Evolutionary conservation across 1,140 invertebrate genomes (phyloP).

Genomic region (Musca vetustissima): DNA sequence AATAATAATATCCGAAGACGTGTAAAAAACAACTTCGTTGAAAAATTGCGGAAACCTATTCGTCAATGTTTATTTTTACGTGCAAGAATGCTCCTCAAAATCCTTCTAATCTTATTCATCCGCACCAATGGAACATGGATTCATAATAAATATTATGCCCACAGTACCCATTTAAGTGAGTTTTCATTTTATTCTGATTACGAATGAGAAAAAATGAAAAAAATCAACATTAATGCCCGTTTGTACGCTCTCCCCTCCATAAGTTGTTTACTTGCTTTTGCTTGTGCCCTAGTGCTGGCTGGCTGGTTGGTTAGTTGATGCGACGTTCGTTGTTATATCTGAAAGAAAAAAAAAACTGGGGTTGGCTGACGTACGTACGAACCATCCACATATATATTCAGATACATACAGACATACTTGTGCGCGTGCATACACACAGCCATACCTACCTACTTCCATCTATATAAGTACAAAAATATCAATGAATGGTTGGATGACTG

Average conservation of each 20-base stretch:
- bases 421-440: background rate
- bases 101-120: too few relatives aligned
- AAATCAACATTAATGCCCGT: slow-evolving; percentile 19
- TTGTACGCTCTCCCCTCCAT: slow-evolving; percentile 14
- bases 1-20: too few relatives aligned
- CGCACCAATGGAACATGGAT: too few relatives aligned
- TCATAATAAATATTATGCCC: background rate
- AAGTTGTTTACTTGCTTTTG: slow-evolving; percentile 14
- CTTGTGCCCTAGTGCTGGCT: background rate
- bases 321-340: slow-evolving; percentile 13
- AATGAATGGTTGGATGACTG: slow-evolving; percentile 6
- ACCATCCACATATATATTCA: background rate
- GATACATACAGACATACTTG: background rate
- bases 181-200: slow-evolving; percentile 23
- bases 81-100: too few relatives aligned
- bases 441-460: background rate
- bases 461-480: slow-evolving; percentile 3
- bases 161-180: slow-evolving; percentile 14
- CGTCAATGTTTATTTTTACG: too few relatives aligned
- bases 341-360: slow-evolving; percentile 16
- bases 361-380: slow-evolving; percentile 6
- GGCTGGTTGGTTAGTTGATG: slow-evolving; percentile 14
- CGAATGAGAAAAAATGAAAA: slow-evolving; percentile 9
- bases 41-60: too few relatives aligned
- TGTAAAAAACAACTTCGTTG: too few relatives aligned